These are phyloP conservation scores for Rhizomys pruinosus DNA, from an alignment of 2,113 vertebrate species.

Conservation along the genomic window DNA sequence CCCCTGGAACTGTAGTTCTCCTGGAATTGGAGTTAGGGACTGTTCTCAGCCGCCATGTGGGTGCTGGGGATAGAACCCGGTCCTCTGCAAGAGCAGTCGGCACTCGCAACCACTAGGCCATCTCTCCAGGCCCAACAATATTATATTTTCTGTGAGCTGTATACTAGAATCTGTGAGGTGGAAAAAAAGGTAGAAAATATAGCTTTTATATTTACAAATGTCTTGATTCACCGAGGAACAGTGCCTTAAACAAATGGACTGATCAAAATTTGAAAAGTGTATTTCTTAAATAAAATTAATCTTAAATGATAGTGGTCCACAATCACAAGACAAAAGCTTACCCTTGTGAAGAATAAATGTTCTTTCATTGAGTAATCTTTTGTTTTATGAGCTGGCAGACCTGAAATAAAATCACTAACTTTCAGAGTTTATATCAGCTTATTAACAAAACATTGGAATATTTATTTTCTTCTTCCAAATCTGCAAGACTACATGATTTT, in stretches of 20 bases:
- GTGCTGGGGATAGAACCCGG: no score
- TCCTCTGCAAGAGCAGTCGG: no score
- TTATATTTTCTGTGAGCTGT: no score
- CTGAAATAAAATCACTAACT: not conserved
- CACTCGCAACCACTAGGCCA: no score
- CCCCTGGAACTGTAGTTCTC: no score
- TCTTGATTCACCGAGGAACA: not conserved
- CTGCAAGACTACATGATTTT: not conserved
- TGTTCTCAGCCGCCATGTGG: no score
- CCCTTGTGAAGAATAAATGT: not conserved
- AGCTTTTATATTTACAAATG: rapidly evolving
- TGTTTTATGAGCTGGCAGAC: not conserved
- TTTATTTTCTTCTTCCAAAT: not conserved
- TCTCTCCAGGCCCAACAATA: no score
- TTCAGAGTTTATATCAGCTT: not conserved
- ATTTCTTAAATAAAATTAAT: not conserved
- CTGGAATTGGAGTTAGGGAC: no score
- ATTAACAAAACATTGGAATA: not conserved
- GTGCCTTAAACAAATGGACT: not conserved
- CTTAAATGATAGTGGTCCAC: not conserved
- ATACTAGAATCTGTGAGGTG: not conserved
- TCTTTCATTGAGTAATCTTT: not conserved
- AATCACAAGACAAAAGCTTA: not conserved
- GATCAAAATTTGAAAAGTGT: not conserved
- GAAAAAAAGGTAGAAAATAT: not conserved